Conservation (phyloP, 2,888 invertebrate species). For the Zaprionus lineosus region DNA sequence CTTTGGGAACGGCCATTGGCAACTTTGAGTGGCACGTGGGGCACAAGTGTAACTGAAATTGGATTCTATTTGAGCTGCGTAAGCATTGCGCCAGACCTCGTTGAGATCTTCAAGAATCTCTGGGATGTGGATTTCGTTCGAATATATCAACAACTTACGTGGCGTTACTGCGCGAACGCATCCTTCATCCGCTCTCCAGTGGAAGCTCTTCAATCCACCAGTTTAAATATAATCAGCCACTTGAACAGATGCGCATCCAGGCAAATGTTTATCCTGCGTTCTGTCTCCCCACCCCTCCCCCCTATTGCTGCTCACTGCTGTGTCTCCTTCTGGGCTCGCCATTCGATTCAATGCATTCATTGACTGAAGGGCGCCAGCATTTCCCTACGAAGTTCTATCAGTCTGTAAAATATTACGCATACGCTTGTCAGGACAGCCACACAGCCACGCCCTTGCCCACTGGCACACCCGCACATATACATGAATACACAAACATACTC, state of each 20-base stretch:
- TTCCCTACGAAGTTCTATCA: background rate
- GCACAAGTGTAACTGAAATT: background rate
- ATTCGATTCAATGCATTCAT: constrained; percentile 23
- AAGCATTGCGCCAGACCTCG: constrained; percentile 19
- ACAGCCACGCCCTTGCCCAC: no score
- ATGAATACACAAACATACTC: no score
- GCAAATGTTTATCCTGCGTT: constrained; percentile 47
- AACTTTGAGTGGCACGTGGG: constrained; percentile 32
- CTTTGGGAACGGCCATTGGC: constrained; percentile 30
- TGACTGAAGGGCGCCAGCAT: constrained; percentile 20
- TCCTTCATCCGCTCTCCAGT: constrained; percentile 38
- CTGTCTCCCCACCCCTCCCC: constrained; percentile 10
- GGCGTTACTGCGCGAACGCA: constrained; percentile 6
- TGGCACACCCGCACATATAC: no score
- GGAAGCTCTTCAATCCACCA: constrained; percentile 49
- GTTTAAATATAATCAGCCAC: constrained; percentile 72
- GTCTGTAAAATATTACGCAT: constrained; percentile 72
- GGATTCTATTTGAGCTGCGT: constrained; percentile 15
- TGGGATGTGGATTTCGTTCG: constrained; percentile 12
- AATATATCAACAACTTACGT: constrained; percentile 29
- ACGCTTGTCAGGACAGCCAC: constrained; percentile 51
- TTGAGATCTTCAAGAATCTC: constrained; percentile 16
- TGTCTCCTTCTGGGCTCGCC: background rate
- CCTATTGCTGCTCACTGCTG: background rate
- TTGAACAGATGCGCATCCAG: constrained; percentile 71